Evolutionary conservation across 2,113 vertebrate genomes (phyloP).

Genomic region (Neotoma lepida): DNA sequence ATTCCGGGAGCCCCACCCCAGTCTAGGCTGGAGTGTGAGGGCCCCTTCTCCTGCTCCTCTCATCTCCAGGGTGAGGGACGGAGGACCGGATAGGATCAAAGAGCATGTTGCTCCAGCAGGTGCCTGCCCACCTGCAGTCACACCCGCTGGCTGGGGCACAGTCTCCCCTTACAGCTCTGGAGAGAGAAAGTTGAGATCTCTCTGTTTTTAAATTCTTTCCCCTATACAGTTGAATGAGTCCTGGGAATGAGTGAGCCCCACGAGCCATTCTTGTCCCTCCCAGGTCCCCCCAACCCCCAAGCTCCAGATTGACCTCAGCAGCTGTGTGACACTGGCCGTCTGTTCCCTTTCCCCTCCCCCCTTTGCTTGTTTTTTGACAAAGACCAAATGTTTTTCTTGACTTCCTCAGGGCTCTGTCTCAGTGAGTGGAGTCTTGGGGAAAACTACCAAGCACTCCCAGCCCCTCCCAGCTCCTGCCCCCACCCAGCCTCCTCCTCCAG

Average conservation of each 20-base stretch:
- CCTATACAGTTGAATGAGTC: neutral
- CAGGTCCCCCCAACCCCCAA: neutral
- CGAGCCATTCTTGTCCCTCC: neutral
- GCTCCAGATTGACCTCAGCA: conserved; percentile 74
- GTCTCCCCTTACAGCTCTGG: neutral
- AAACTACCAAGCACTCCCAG: conserved; percentile 61
- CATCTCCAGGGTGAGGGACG: neutral
- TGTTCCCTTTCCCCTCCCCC: conserved; percentile 74
- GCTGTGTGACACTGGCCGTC: conserved; percentile 69
- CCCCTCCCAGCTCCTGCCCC: conserved; percentile 49
- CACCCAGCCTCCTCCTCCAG: conserved; percentile 27
- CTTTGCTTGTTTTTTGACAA: conserved; percentile 76
- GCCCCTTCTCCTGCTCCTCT: neutral
- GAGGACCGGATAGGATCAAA: neutral
- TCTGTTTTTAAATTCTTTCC: neutral
- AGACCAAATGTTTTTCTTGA: conserved; percentile 81
- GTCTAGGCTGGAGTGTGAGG: neutral
- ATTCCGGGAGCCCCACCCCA: conserved; percentile 54
- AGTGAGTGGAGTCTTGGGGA: conserved; percentile 68
- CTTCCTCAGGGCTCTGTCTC: conserved; percentile 71
- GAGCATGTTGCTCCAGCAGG: conserved; percentile 5
- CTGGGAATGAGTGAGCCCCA: conserved; percentile 18
- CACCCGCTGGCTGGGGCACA: neutral
- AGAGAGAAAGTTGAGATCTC: conserved; percentile 7
- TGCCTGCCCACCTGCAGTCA: conserved; percentile 31